Evolutionary conservation across 1,140 invertebrate genomes (phyloP), one percentile per base, ranked within the genome.

Genomic region (Chironomus striatipennis): DNA sequence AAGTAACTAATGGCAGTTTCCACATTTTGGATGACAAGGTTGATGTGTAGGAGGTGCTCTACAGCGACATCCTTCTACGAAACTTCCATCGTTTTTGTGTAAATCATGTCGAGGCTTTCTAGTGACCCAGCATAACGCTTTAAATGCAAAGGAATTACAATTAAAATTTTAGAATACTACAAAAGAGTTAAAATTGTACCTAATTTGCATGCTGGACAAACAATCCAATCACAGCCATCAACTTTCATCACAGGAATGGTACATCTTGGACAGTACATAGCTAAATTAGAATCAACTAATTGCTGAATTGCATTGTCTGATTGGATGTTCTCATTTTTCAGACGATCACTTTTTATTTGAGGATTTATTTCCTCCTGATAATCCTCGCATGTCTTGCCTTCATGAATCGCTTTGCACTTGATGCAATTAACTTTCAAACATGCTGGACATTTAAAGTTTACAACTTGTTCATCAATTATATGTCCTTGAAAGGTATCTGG

Each of bases 241-340:
- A 85, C 86, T 77, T 88, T 86, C 79, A 84, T 82, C 0, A 87
- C 15, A 47, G 24, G 43, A 18, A 95, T 89, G 76, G 87, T 84
- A 81, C 94, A 97, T 73, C 90, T 89, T 1, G 93, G 93, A 84
- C 94, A 97, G n/a, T 87, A 85, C 81, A 97, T 87, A 2, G 94
- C 95, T 83, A 96, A 91, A 0, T 94, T 94, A 73, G 88, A 85
- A 43, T 87, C 85, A 43, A 97, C 88, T 88, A 97, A 90, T 77
- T 92, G 89, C 77, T 92, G 87, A 7, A 97, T 83, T 85, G 93
- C 89, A 43, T 89, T 86, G 75, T 89, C 88, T 0, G 94, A 95
- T 75, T 90, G 88, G 78, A 87, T 86, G 0, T 90, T 90, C 74
- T 80, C 80, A 57, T 15, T 57, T 0, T 57, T 12, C 8, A 57